A percentile compares a stretch with the other conserved stretches of the same genome.
phyloP scores from a whole-genome alignment of 2,888 invertebrate species.

The Sepioteuthis lessoniana region DNA sequence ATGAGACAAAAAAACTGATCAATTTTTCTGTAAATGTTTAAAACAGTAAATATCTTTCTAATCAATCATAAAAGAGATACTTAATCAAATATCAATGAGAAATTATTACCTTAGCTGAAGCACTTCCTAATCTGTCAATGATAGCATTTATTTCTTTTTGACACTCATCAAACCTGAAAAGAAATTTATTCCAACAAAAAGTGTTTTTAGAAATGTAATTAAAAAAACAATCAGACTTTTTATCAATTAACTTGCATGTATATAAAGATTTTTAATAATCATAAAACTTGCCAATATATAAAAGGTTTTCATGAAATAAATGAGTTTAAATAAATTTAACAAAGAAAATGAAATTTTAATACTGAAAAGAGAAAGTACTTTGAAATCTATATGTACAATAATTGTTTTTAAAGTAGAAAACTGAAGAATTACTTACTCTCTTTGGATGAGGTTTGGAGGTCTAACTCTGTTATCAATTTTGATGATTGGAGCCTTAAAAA shows the following conservation, averaged over 20 bases:
- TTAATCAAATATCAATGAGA: background rate
- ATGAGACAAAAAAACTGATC: background rate
- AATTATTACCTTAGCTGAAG: background rate
- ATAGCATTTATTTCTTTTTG: background rate
- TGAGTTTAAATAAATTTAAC: too few species aligned
- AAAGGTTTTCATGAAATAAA: too few species aligned
- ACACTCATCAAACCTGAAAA: background rate
- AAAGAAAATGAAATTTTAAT: too few species aligned
- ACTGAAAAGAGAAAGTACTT: too few species aligned
- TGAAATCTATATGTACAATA: too few species aligned
- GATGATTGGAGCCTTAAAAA: constrained; percentile 34
- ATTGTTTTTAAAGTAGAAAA: background rate
- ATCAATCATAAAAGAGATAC: background rate
- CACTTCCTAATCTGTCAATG: background rate
- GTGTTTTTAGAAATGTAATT: background rate
- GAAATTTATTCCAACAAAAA: background rate
- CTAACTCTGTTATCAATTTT: background rate
- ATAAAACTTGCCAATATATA: too few species aligned
- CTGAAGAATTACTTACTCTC: background rate
- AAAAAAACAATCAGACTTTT: background rate
- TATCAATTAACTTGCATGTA: too few species aligned
- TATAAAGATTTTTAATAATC: too few species aligned
- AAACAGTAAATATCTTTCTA: background rate
- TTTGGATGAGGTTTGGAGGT: background rate
- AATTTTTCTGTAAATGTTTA: background rate